Percentiles rank a stretch among this genome's conserved stretches.
These are phyloP conservation scores for Trochalopteron elliotii DNA, from an alignment of 2,113 vertebrate genomes.

Conservation along the genomic window DNA sequence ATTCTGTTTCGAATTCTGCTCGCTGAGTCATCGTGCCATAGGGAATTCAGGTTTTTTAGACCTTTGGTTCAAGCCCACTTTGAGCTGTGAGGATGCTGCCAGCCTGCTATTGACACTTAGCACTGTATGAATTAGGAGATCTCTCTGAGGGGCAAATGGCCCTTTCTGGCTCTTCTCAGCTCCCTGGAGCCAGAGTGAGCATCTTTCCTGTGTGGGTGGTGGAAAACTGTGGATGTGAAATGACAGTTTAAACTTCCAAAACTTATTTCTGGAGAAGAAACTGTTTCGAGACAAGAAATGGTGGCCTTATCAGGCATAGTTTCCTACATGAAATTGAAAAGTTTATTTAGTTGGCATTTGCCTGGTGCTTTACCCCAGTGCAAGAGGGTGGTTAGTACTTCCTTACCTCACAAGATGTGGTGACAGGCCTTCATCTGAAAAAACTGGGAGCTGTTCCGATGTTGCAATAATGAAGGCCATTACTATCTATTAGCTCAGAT, in stretches of 20 bases:
- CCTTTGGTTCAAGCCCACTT: neutral
- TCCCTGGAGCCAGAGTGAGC: neutral
- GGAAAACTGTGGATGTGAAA: neutral
- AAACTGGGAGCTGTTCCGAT: neutral
- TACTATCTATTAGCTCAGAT: constrained; percentile 46
- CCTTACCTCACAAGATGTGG: neutral
- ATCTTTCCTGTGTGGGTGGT: neutral
- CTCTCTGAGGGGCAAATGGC: neutral
- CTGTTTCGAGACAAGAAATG: neutral
- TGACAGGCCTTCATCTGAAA: neutral
- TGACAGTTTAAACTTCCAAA: neutral
- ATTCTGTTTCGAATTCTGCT: neutral
- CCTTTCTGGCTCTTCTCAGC: neutral
- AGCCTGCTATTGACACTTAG: neutral
- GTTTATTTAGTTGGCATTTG: constrained; percentile 26
- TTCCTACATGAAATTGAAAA: neutral
- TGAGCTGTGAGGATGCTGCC: neutral
- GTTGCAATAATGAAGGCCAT: constrained; percentile 39
- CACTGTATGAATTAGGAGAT: neutral
- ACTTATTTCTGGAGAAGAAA: neutral
- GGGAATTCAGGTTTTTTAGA: neutral
- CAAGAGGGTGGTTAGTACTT: neutral
- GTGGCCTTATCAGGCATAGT: neutral
- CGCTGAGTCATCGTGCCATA: neutral
- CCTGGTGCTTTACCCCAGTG: neutral